phyloP scores from a whole-genome alignment of 2,888 invertebrate genomes.

The Plagodis dolabraria region DNA sequence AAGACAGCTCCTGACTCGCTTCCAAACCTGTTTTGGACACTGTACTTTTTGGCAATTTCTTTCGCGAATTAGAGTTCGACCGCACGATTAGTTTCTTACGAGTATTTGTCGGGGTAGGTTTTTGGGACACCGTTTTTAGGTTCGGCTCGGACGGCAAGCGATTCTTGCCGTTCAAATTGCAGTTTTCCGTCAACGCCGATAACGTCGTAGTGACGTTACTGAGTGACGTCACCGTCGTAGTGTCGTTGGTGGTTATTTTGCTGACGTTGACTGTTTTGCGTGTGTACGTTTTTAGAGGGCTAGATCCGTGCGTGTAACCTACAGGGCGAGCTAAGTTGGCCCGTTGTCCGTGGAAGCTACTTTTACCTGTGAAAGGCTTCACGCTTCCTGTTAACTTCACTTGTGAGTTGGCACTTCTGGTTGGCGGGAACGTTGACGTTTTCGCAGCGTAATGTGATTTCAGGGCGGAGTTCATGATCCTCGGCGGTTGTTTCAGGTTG shows the following conservation, averaged over 20 bases:
- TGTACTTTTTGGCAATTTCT: conserved; percentile 71
- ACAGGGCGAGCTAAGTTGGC: conserved; percentile 75
- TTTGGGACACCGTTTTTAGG: conserved; percentile 58
- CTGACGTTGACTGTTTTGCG: conserved; percentile 62
- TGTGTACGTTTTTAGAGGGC: conserved; percentile 70
- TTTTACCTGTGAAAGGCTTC: conserved; percentile 71
- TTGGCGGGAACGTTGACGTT: conserved; percentile 79
- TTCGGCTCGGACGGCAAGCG: conserved; percentile 74
- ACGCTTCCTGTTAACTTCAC: conserved; percentile 58
- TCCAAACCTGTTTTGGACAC: conserved; percentile 59
- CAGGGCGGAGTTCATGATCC: conserved; percentile 59
- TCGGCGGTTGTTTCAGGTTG: conserved; percentile 69
- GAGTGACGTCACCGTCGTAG: conserved; percentile 34
- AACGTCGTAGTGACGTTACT: conserved; percentile 74
- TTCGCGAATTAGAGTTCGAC: conserved; percentile 73
- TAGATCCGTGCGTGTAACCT: conserved; percentile 67
- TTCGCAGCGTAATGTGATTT: conserved; percentile 73
- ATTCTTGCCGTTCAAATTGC: conserved; percentile 76
- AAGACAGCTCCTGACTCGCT: conserved; percentile 73
- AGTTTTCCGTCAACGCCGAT: conserved; percentile 76
- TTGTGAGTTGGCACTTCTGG: conserved; percentile 74
- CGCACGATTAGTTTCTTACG: conserved; percentile 76
- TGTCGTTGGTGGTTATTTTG: conserved; percentile 59
- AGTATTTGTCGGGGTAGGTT: conserved; percentile 52
- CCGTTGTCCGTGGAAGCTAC: conserved; percentile 74